phyloP scores from a whole-genome alignment of 1,140 invertebrate genomes.

The Drosophila novamexicana region DNA sequence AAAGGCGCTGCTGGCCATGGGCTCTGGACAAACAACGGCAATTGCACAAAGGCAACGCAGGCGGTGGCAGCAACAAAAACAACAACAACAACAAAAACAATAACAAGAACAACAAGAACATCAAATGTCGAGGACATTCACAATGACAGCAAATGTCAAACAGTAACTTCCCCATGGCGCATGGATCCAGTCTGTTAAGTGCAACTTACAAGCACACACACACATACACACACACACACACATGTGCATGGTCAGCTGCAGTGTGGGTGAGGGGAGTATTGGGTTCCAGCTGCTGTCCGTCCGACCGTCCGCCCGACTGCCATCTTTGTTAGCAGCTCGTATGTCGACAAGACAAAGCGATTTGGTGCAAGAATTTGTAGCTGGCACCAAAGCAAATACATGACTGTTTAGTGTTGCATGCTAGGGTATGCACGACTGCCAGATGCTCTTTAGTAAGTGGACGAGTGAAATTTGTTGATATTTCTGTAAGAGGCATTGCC shows the following conservation, averaged over 20 bases:
- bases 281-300: constrained; percentile 32
- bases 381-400: neutral
- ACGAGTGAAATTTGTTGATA: too few species aligned
- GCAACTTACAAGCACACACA: constrained; percentile 17
- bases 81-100: constrained; percentile 8
- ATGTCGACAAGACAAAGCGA: constrained; percentile 62
- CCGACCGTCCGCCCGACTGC: constrained; percentile 41
- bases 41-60: constrained; percentile 59
- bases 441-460: too few species aligned
- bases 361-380: neutral
- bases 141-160: constrained; percentile 80
- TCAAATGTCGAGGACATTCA: constrained; percentile 60
- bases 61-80: constrained; percentile 27
- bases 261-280: neutral
- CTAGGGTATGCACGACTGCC: too few species aligned
- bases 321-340: constrained; percentile 50
- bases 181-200: constrained; percentile 33
- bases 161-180: constrained; percentile 41
- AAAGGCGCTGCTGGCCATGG: constrained; percentile 44
- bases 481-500: too few species aligned
- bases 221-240: neutral
- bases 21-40: constrained; percentile 53
- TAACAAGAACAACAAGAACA: constrained; percentile 18
- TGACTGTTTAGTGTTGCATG: neutral
- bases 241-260: neutral